Conservation (phyloP, 2,797 vertebrate species). For the Anniella stebbinsi region DNA sequence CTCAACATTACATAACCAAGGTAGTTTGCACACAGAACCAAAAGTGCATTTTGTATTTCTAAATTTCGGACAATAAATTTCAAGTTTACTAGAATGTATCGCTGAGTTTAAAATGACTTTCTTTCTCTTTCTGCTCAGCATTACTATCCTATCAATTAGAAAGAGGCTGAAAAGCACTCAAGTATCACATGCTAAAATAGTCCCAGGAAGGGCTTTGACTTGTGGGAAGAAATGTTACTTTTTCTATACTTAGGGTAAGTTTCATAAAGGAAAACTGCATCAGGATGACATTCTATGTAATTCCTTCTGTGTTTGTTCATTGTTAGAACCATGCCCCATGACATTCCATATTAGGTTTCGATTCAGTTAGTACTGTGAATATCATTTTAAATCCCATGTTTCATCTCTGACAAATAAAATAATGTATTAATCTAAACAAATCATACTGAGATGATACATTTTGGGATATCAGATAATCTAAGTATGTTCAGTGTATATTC, state of each 20-base stretch:
- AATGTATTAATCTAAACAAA: background rate
- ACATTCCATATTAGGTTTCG: background rate
- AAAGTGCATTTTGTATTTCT: background rate
- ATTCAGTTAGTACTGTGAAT: background rate
- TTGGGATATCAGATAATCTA: slow-evolving; percentile 26
- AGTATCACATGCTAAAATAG: background rate
- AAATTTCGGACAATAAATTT: background rate
- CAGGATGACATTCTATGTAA: background rate
- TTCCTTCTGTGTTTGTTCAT: background rate
- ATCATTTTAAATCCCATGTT: slow-evolving; percentile 1
- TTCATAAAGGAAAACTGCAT: background rate
- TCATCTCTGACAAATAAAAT: slow-evolving; percentile 35
- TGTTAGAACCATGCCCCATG: background rate
- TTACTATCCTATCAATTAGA: background rate
- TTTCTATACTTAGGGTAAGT: background rate
- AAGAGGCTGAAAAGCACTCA: background rate
- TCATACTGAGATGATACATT: slow-evolving; percentile 39
- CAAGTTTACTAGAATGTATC: background rate
- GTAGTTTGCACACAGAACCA: background rate
- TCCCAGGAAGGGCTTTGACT: background rate
- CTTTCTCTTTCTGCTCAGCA: background rate
- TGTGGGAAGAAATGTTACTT: background rate
- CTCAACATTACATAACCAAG: background rate
- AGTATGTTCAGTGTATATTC: slow-evolving; percentile 50
- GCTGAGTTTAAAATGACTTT: background rate